phyloP scores from a whole-genome alignment of 2,113 vertebrate species.

The cattle (Bos taurus) region DNA sequence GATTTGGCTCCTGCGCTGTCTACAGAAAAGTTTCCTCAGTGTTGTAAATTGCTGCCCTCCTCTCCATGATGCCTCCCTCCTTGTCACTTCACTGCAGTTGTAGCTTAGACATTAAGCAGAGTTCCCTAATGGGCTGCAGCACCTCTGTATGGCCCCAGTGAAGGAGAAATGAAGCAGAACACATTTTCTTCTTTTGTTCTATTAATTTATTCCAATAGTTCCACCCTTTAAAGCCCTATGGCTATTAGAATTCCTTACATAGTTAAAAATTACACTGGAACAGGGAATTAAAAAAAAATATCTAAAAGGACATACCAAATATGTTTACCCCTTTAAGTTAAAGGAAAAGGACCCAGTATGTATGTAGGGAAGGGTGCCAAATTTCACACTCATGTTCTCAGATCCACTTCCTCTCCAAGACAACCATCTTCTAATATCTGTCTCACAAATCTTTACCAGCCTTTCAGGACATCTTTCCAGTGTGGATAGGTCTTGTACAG shows the following conservation, averaged over 20 bases:
- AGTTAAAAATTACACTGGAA: background rate
- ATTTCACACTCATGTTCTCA: background rate
- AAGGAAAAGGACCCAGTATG: background rate
- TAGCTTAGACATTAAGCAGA: background rate
- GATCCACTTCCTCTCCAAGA: background rate
- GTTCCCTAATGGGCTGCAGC: background rate
- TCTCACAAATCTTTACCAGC: background rate
- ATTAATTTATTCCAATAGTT: background rate
- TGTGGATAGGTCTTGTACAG: background rate
- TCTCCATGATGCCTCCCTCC: background rate
- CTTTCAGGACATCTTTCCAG: background rate
- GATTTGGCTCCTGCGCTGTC: background rate
- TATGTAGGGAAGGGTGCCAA: background rate
- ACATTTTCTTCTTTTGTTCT: background rate
- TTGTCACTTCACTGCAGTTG: background rate
- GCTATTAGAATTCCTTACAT: background rate
- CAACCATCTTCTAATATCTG: background rate
- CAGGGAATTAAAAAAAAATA: background rate
- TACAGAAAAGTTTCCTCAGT: background rate
- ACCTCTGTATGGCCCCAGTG: background rate
- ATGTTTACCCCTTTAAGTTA: background rate
- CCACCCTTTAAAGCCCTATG: background rate
- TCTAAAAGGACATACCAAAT: background rate
- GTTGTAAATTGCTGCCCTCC: background rate
- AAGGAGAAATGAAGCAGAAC: background rate